Evolutionary conservation across 2,888 invertebrate species (phyloP).

Genomic region (Cecidostiba fungosa): DNA sequence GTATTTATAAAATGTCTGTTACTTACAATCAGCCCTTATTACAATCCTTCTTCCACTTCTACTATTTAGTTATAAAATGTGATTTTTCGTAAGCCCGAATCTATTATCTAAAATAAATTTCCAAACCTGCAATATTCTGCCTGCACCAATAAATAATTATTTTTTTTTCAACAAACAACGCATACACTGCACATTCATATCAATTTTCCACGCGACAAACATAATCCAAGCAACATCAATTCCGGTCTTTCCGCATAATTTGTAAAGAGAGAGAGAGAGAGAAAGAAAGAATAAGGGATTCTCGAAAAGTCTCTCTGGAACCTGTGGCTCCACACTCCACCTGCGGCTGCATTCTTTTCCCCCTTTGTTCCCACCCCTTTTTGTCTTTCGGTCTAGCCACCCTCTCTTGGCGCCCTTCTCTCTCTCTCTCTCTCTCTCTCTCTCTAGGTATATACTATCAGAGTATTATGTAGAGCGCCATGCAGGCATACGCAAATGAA

Average conservation of each 20-base stretch:
- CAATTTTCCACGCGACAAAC: not conserved
- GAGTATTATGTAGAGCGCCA: not conserved
- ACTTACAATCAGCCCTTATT: no score
- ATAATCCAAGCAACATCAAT: not conserved
- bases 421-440: not conserved
- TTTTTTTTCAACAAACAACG: no score
- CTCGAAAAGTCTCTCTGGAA: not conserved
- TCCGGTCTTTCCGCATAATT: not conserved
- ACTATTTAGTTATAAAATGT: no score
- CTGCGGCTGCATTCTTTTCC: constrained; percentile 18
- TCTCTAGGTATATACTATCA: not conserved
- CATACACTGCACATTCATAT: not conserved
- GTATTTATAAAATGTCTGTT: no score
- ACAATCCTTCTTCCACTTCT: no score
- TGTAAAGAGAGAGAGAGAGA: not conserved
- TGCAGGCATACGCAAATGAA: not conserved
- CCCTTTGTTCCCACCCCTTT: constrained; percentile 9
- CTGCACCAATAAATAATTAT: no score
- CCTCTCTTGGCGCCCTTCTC: not conserved
- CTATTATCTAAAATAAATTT: no score
- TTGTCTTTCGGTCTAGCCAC: not conserved
- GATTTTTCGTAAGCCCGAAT: no score
- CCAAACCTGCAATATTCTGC: no score
- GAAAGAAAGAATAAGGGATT: not conserved
- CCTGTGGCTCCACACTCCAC: constrained; percentile 18